These are phyloP conservation scores for Pseudomugil tenellus DNA, from an alignment of 2,797 vertebrate genomes.

Conservation along the genomic window DNA sequence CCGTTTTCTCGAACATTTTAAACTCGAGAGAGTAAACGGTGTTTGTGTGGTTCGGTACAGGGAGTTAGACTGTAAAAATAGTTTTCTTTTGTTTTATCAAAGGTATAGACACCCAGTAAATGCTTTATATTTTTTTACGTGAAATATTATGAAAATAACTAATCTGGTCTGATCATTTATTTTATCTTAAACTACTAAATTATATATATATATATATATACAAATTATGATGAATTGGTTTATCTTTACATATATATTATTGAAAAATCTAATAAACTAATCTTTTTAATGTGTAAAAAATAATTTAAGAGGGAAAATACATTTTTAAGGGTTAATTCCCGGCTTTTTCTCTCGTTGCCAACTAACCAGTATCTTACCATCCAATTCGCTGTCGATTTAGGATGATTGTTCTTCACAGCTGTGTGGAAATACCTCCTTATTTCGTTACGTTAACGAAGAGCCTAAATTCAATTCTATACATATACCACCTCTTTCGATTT, in stretches of 20 bases:
- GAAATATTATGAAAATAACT: not conserved
- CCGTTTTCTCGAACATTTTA: conserved; percentile 40
- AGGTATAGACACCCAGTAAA: not conserved
- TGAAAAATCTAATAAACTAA: no score
- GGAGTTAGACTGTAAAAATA: conserved; percentile 10
- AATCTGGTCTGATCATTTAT: not conserved
- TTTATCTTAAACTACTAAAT: not conserved
- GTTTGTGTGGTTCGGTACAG: conserved; percentile 5
- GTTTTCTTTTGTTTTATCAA: conserved; percentile 2
- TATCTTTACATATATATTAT: no score
- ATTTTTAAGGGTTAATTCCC: conserved; percentile 23
- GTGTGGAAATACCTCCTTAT: conserved; percentile 54
- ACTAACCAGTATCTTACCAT: conserved; percentile 55
- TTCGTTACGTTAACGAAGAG: conserved; percentile 50
- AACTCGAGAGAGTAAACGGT: conserved; percentile 50
- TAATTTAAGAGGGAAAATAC: not conserved
- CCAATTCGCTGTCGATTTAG: conserved; percentile 41
- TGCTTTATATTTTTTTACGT: not conserved
- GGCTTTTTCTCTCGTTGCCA: conserved; percentile 34
- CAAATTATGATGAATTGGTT: no score
- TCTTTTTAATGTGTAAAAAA: not conserved
- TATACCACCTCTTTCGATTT: conserved; percentile 33
- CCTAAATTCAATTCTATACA: conserved; percentile 45
- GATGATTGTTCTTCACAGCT: conserved; percentile 37
- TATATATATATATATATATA: no score